Conservation (phyloP, 2,888 invertebrate species). For the Netelia fuscicornis region DNA sequence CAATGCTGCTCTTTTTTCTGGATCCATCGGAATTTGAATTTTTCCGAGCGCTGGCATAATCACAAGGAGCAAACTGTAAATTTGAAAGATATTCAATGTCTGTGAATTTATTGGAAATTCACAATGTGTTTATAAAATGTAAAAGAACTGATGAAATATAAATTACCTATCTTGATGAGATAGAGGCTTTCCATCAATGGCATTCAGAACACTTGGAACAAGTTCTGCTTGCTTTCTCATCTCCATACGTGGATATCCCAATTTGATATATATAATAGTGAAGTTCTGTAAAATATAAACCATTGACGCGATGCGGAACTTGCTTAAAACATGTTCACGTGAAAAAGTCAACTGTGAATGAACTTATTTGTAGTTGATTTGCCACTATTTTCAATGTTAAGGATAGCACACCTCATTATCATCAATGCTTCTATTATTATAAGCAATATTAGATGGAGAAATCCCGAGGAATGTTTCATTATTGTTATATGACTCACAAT, state of each 20-base stretch:
- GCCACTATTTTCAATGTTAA: too few species aligned
- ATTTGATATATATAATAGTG: conserved; percentile 96
- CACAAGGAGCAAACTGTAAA: conserved; percentile 90
- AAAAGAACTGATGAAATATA: conserved; percentile 9
- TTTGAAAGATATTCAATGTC: conserved; percentile 3
- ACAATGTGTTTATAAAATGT: neutral
- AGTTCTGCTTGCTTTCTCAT: conserved; percentile 91
- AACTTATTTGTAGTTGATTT: too few species aligned
- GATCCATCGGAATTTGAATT: conserved; percentile 89
- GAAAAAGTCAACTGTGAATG: too few species aligned
- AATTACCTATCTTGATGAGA: conserved; percentile 93
- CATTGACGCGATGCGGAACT: neutral
- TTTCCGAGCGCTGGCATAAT: conserved; percentile 92
- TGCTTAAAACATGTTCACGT: neutral
- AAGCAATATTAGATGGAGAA: neutral
- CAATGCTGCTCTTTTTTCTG: conserved; percentile 87
- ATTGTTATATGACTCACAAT: conserved; percentile 86
- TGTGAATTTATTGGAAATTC: neutral
- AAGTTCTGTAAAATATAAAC: conserved; percentile 91
- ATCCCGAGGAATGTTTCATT: too few species aligned
- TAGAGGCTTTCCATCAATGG: conserved; percentile 92
- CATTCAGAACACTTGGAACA: conserved; percentile 90
- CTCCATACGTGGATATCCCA: conserved; percentile 94
- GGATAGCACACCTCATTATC: too few species aligned
- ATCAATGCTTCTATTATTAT: too few species aligned